These are phyloP conservation scores for Steromphala cineraria DNA, from an alignment of 2,888 invertebrate species.

Conservation along the genomic window DNA sequence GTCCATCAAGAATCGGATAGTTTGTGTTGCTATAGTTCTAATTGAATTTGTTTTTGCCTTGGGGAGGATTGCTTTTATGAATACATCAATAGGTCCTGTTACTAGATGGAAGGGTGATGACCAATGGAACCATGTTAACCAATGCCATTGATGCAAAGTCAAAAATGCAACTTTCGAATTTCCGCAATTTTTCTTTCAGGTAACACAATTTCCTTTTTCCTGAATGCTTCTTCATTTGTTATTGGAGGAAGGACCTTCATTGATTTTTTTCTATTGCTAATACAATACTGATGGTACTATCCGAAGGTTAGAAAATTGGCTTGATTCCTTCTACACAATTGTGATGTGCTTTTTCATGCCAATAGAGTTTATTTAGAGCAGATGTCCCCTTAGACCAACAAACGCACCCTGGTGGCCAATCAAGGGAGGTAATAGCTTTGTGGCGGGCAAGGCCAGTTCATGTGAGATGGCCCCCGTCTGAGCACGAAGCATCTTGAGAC, in stretches of 20 bases:
- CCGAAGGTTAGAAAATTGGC: conserved; percentile 18
- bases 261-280: conserved; percentile 17
- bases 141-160: background rate
- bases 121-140: background rate
- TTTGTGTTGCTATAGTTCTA: background rate
- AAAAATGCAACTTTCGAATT: background rate
- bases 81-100: background rate
- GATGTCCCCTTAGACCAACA: conserved; percentile 11
- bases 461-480: background rate
- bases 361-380: conserved; percentile 14
- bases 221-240: background rate
- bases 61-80: background rate
- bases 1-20: conserved; percentile 1
- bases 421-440: background rate
- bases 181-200: conserved; percentile 9
- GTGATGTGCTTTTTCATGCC: conserved; percentile 23
- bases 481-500: background rate
- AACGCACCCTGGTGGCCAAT: conserved; percentile 13
- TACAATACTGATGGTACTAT: background rate
- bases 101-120: background rate
- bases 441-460: background rate
- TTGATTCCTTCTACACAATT: conserved; percentile 20
- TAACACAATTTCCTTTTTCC: conserved; percentile 19
- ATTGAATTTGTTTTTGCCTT: conserved; percentile 1
- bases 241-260: conserved; percentile 3